A percentile compares a stretch with the other conserved stretches of the same genome.
Evolutionary conservation across 2,888 invertebrate genomes (phyloP).

Genomic region (Heteromurus nitidus): DNA sequence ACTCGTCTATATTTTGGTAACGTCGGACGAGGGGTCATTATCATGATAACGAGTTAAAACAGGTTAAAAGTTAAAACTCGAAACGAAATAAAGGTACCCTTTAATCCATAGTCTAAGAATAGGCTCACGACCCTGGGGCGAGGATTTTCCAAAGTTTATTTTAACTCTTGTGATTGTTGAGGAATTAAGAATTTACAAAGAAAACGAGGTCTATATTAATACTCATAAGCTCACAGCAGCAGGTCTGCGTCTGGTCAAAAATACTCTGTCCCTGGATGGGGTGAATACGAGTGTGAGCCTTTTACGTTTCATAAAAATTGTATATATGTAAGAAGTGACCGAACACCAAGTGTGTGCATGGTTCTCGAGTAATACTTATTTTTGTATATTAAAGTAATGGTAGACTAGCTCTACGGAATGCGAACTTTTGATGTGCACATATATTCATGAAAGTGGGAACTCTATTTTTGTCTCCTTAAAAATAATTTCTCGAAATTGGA

Average conservation of each 20-base stretch:
- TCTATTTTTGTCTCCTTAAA: slow-evolving; percentile 16
- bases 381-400: too few relatives aligned
- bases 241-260: slow-evolving; percentile 2
- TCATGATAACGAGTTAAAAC: too few relatives aligned
- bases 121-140: too few relatives aligned
- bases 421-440: too few relatives aligned
- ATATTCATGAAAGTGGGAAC: neutral
- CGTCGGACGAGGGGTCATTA: too few relatives aligned
- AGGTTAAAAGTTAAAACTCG: too few relatives aligned
- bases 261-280: neutral
- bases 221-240: slow-evolving; percentile 18
- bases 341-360: too few relatives aligned
- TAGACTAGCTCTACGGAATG: too few relatives aligned
- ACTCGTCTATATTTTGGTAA: too few relatives aligned
- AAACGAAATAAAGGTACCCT: too few relatives aligned
- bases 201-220: slow-evolving; percentile 17
- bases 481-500: slow-evolving; percentile 16
- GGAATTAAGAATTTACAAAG: slow-evolving; percentile 11
- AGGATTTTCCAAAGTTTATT: slow-evolving; percentile 10
- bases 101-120: too few relatives aligned
- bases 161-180: neutral
- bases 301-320: neutral
- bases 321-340: neutral
- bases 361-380: too few relatives aligned
- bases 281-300: neutral